Base-by-base conservation (phyloP, 1,140 invertebrate genomes). In the Daktulosphaira vitifoliae region DNA sequence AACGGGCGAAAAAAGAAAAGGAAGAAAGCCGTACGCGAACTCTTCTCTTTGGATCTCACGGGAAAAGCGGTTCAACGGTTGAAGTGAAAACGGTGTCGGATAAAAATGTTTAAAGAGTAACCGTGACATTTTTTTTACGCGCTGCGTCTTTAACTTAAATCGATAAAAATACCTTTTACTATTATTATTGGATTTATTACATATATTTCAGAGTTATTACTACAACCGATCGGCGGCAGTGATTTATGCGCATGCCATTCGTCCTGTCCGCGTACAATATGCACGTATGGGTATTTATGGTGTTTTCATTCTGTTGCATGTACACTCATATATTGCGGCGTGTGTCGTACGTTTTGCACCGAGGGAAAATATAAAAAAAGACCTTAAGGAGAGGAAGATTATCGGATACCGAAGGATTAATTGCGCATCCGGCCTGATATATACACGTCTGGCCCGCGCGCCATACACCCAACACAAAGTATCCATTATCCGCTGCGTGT, bases 361-460 rank as follows among this genome's bases (percentile, higher is more conserved):
- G 39, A n/a, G 39, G 5, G n/a, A 44, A 44, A 16, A 44, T 3
- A 16, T 44, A 38, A 59, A 59, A 20, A 46, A 59, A 11, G 25
- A 29, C 26, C 44, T 26, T 46, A 62, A 22, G 42, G 25, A 46
- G 39, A 59, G 42, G 52, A 56, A 59, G 56, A 62, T 62, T 62
- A 62, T 62, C 56, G 56, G 54, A 59, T 59, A 59, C 25, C 54
- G 39, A 25, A 62, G 56, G 56, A 62, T 62, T 62, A 62, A 62
- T 62, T 62, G 56, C 56, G 56, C 56, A 46, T 62, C 56, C 56
- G 56, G 56, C 18, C 54, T 46, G 54, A 46, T 44, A 59, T n/a
- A n/a, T 59, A 59, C 54, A 59, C 8, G 54, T 59, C 54, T 59
- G 54, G 54, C 18, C 33, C 22, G 9, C 8, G 39, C 38, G 39